These are phyloP conservation scores for Xestia sexstrigata DNA, from an alignment of 2,888 invertebrate genomes.

Conservation along the genomic window DNA sequence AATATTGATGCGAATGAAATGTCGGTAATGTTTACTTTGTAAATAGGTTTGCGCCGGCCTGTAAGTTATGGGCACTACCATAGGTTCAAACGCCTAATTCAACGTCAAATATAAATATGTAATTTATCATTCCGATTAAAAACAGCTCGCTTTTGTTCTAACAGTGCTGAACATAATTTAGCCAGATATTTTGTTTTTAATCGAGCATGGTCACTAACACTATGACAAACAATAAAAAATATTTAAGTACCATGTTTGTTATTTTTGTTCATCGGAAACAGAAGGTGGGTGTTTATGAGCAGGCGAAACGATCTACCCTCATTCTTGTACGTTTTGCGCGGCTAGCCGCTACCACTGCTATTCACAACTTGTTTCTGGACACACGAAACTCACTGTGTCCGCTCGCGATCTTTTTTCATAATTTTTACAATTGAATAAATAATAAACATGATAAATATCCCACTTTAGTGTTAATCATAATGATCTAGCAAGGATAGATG, in stretches of 20 bases:
- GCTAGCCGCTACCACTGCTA: not conserved
- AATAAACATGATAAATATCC: not conserved
- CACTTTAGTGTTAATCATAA: not conserved
- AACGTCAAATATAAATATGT: too few relatives aligned
- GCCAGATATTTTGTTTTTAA: too few relatives aligned
- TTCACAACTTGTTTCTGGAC: not conserved
- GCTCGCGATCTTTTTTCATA: not conserved
- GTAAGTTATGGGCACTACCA: not conserved
- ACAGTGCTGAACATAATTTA: too few relatives aligned
- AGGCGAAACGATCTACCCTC: too few relatives aligned
- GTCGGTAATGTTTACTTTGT: not conserved
- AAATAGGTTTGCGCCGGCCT: not conserved
- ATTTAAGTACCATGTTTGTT: not conserved
- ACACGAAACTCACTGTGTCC: not conserved
- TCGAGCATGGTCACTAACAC: too few relatives aligned
- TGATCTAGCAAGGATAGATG: not conserved
- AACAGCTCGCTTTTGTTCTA: too few relatives aligned
- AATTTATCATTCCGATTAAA: too few relatives aligned
- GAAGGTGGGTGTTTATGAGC: not conserved
- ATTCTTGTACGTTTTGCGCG: not conserved
- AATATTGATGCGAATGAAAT: constrained; percentile 1
- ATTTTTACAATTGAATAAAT: not conserved
- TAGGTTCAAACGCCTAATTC: not conserved
- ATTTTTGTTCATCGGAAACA: not conserved
- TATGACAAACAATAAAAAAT: too few relatives aligned